Base-by-base conservation (phyloP, 2,888 invertebrate genomes). In the Diploptera punctata region DNA sequence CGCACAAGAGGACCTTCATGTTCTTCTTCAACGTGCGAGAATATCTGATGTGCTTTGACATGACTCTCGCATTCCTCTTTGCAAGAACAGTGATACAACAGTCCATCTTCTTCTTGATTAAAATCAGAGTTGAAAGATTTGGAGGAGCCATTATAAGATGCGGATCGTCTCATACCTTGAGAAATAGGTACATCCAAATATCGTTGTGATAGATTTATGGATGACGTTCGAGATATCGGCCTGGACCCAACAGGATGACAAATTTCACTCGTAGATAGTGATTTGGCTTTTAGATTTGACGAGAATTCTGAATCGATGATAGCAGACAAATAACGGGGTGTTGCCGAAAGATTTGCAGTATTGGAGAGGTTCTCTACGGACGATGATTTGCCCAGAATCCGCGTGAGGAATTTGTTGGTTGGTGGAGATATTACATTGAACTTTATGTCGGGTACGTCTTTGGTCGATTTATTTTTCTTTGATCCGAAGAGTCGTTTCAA, bases 371-470 rank as follows among this genome's bases (percentile, higher is more conserved):
- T 86, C 75, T 86, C 86, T 75, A 83, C 83, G 4, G 86, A 85
- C 38, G 82, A 82, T n/a, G 86, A 81, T 79, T 84, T 86, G 13
- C 74, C 83, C 70, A 84, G 81, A 65, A 86, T 79, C 78, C 84
- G 83, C 68, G 84, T 82, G 43, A 87, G 79, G 78, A 87, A 84
- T 80, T 85, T 86, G 78, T 85, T 84, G 67, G 83, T 82, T 68
- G 84, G 83, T 1, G 80, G 80, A 7, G 80, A 79, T n/a, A 73
- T 52, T 3, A 77, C 65, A 61, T 81, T 81, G 29, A 83, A 75
- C 79, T 81, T 83, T 38, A 83, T 81, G 52, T 81, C 80, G 13
- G 82, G 82, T 57, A 80, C 26, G n/a, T 7, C 5, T 5, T 24
- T 52, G 13, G n/a, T 7, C 0, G 65, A 26, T 18, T 65, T 65